Evolutionary conservation across 2,888 invertebrate species (phyloP), one percentile per base, ranked within the genome.

Genomic region (Coremacera marginata): DNA sequence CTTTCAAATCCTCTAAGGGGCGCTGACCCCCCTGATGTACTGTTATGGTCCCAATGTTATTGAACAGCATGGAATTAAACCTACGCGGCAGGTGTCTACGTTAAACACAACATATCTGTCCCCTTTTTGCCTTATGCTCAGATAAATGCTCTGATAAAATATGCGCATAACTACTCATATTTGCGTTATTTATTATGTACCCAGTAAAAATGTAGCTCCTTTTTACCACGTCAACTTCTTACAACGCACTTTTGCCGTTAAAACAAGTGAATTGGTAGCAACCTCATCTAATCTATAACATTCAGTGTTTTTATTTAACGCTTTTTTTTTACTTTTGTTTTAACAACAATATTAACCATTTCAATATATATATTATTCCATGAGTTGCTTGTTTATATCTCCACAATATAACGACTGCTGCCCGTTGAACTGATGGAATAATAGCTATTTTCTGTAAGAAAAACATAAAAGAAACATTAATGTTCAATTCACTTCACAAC

Each of bases 331-430:
- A 8, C 14, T 62, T 62, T 57, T 27, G 16, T 60, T 63, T 65
- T 55, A 34, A 63, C 55, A 72, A n/a, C 57, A 37, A 44, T 27
- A n/a, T 37, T 37, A 67, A 37, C 52, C 31, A 67, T 22, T 63
- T 5, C 37, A n/a, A 37, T 51, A 19, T 44, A 49, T 78, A 25
- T 70, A 51, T 44, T 55, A 14, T 4, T 2, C 2, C 11, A 55
- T 22, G 63, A 11, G 27, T 2, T 51, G 51, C 57, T 37, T 22
- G 70, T 60, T 82, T 76, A 87, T 68, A 87, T 86, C 70, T 87
- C 86, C 51, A 87, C 86, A 52, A 87, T 84, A 75, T 87, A 85
- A 77, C 86, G 87, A 83, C 84, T 86, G 82, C 86, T 87, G 82
- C 83, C 83, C 22, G 86, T 84, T 65, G 87, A 87, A 83, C 87